Evolutionary conservation across 1,140 invertebrate species (phyloP).

Genomic region (Monomorium pharaonis): DNA sequence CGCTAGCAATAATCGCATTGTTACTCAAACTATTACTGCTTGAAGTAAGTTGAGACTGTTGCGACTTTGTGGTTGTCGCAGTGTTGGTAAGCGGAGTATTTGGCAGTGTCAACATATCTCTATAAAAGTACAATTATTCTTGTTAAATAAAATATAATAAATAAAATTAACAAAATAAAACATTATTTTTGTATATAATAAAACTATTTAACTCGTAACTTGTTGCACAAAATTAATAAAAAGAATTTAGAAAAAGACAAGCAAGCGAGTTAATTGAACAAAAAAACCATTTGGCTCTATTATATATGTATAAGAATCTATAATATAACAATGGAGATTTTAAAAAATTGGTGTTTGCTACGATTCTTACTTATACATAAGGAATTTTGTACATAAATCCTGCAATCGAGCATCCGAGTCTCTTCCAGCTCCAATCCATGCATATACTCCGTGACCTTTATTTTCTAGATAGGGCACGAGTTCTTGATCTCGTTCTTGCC

Average conservation of each 20-base stretch:
- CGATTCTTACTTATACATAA: slow-evolving; percentile 77
- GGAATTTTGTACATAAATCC: slow-evolving; percentile 87
- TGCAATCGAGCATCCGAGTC: slow-evolving; percentile 93
- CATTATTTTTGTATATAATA: not conserved
- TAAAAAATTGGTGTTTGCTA: not conserved
- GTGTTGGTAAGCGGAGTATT: slow-evolving; percentile 41
- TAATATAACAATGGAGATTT: not conserved
- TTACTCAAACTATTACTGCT: slow-evolving; percentile 57
- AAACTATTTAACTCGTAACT: not conserved
- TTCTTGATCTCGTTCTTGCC: slow-evolving; percentile 92
- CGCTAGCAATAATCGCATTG: slow-evolving; percentile 24
- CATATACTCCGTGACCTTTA: slow-evolving; percentile 90
- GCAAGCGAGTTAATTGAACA: not conserved
- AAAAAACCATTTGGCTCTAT: not conserved
- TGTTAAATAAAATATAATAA: not conserved
- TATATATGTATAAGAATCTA: not conserved
- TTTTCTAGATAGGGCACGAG: slow-evolving; percentile 97
- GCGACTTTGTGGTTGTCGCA: slow-evolving; percentile 65
- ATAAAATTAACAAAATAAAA: too few relatives aligned
- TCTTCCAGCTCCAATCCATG: slow-evolving; percentile 98
- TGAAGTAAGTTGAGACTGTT: slow-evolving; percentile 58
- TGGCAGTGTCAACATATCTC: slow-evolving; percentile 77
- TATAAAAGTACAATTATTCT: slow-evolving; percentile 64
- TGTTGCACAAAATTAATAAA: not conserved
- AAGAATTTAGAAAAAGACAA: not conserved